Percentiles rank a stretch among this genome's conserved stretches.
These are phyloP conservation scores for Lagopus muta DNA, from an alignment of 2,113 vertebrate species.

Conservation along the genomic window DNA sequence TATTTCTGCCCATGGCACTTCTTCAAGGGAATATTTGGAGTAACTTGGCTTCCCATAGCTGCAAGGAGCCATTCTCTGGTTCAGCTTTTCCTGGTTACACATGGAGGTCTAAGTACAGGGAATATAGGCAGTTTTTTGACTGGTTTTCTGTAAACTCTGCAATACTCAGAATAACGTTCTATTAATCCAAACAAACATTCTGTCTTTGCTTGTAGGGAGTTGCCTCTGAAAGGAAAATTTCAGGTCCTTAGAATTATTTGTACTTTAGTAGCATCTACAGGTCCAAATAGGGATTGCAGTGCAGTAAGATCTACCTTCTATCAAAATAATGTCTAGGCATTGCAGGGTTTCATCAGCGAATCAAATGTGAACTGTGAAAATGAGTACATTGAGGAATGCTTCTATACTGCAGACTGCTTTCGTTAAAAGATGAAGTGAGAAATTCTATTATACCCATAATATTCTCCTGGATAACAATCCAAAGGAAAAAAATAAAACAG, in stretches of 20 bases:
- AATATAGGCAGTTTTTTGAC: not conserved
- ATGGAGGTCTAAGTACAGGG: not conserved
- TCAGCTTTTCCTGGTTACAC: not conserved
- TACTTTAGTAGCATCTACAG: slow-evolving; percentile 28
- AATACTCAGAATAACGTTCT: not conserved
- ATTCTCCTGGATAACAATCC: not conserved
- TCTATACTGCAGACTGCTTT: not conserved
- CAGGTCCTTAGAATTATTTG: not conserved
- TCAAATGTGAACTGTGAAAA: not conserved
- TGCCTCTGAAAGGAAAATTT: not conserved
- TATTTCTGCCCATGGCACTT: not conserved
- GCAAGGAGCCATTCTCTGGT: not conserved
- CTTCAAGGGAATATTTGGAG: not conserved
- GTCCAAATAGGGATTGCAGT: slow-evolving; percentile 5
- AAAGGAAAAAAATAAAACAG: not conserved
- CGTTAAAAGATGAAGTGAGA: not conserved
- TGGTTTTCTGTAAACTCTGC: not conserved
- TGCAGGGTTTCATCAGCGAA: not conserved
- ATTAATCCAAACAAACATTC: not conserved
- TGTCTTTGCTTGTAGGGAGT: not conserved
- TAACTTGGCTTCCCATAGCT: not conserved
- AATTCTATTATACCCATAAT: not conserved
- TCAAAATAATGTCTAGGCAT: not conserved
- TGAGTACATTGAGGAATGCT: not conserved
- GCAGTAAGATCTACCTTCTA: not conserved